Evolutionary conservation across 2,113 vertebrate genomes (phyloP).

Genomic region (Nasalis larvatus): DNA sequence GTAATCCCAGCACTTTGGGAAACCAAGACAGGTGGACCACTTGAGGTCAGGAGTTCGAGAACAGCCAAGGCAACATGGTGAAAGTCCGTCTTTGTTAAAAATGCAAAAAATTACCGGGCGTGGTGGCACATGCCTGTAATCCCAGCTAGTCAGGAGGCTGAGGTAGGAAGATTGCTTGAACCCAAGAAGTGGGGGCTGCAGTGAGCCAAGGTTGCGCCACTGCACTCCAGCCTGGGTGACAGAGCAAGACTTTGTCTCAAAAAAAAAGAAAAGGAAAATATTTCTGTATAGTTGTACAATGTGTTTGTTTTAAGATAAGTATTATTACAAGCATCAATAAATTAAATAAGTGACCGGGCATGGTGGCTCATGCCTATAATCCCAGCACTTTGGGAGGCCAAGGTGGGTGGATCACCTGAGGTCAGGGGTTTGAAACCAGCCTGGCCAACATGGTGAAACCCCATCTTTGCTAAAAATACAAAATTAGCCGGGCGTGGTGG

Average conservation of each 20-base stretch:
- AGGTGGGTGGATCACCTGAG: too few relatives aligned
- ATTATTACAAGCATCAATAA: not conserved
- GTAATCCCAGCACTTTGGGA: not conserved
- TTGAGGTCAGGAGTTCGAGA: not conserved
- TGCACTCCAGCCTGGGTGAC: not conserved
- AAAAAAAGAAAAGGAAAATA: not conserved
- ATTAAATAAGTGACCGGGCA: not conserved
- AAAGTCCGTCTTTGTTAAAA: not conserved
- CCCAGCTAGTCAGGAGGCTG: not conserved
- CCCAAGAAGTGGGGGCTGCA: too few relatives aligned
- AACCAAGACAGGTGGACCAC: not conserved
- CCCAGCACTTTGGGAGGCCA: too few relatives aligned
- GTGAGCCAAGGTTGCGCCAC: too few relatives aligned
- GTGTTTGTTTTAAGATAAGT: not conserved
- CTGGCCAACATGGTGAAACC: too few relatives aligned
- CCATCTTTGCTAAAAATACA: too few relatives aligned
- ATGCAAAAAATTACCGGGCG: not conserved
- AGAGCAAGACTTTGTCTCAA: not conserved
- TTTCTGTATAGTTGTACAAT: not conserved
- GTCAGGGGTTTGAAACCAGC: too few relatives aligned
- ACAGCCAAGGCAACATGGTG: not conserved
- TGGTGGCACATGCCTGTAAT: not conserved
- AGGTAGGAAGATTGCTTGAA: not conserved
- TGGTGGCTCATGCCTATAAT: too few relatives aligned
- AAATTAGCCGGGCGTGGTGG: too few relatives aligned